Evolutionary conservation across 2,888 invertebrate species (phyloP).

Genomic region (Drosophila rubida): DNA sequence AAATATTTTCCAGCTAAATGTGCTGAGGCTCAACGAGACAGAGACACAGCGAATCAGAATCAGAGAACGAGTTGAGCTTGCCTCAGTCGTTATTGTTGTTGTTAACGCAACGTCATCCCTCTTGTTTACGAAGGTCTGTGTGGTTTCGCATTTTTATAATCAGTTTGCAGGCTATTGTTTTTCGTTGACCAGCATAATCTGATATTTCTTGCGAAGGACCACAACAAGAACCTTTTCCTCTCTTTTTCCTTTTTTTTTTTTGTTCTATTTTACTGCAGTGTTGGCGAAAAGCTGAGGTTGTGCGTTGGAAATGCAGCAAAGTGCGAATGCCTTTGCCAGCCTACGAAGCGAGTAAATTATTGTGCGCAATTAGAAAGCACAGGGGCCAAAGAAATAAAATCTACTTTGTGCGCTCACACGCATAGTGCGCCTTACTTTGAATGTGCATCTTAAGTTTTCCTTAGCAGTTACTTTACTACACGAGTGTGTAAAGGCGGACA

Average conservation of each 20-base stretch:
- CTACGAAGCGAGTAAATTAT: neutral
- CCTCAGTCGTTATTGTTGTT: neutral
- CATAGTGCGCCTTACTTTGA: neutral
- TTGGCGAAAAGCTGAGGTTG: neutral
- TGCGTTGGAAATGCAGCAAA: conserved; percentile 19
- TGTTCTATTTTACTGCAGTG: neutral
- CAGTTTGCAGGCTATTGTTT: conserved; percentile 35
- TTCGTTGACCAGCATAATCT: conserved; percentile 32
- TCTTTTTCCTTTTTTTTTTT: conserved; percentile 11
- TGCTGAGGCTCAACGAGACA: conserved; percentile 6
- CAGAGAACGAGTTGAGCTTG: neutral
- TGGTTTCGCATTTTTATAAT: conserved; percentile 28
- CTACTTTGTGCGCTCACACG: neutral
- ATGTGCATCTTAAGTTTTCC: neutral
- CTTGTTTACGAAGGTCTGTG: conserved; percentile 24
- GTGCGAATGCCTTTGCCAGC: conserved; percentile 13
- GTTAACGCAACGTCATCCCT: conserved; percentile 11
- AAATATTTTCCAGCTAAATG: conserved; percentile 17
- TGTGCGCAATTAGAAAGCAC: conserved; percentile 21
- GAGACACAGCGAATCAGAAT: conserved; percentile 10
- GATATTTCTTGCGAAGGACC: conserved; percentile 23
- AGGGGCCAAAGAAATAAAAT: neutral
- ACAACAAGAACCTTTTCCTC: conserved; percentile 18
- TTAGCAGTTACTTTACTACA: neutral
- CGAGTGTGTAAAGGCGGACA: neutral